These are phyloP conservation scores for Morone saxatilis DNA, from an alignment of 2,113 vertebrate genomes.

Conservation along the genomic window DNA sequence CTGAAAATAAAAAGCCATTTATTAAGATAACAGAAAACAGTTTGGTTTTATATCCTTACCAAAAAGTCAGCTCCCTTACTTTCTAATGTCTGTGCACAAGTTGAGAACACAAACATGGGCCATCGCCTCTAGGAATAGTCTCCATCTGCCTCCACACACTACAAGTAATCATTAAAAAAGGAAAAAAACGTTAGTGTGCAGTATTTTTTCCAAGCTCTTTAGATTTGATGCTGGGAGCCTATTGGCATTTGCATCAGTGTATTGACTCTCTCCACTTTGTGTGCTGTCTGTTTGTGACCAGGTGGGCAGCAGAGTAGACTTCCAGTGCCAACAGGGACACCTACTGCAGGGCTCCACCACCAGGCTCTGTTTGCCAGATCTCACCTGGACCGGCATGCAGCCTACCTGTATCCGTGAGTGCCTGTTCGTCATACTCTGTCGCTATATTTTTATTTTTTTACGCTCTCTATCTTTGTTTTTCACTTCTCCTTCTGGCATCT, in stretches of 20 bases:
- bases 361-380: slow-evolving; percentile 92
- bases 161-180: slow-evolving; percentile 70
- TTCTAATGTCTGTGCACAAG: slow-evolving; percentile 49
- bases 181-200: slow-evolving; percentile 41
- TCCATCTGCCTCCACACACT: slow-evolving; percentile 63
- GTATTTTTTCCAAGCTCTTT: slow-evolving; percentile 63
- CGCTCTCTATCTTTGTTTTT: slow-evolving; percentile 26
- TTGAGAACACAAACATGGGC: slow-evolving; percentile 56
- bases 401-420: slow-evolving; percentile 95
- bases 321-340: slow-evolving; percentile 95
- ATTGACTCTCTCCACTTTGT: slow-evolving; percentile 67
- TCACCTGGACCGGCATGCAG: slow-evolving; percentile 95
- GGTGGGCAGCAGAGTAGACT: slow-evolving; percentile 92
- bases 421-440: slow-evolving; percentile 13
- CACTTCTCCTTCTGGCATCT: slow-evolving; percentile 24
- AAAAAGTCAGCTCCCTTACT: slow-evolving; percentile 23
- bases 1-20: slow-evolving; percentile 38
- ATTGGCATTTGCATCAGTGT: slow-evolving; percentile 74
- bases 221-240: slow-evolving; percentile 64
- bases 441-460: not conserved
- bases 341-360: slow-evolving; percentile 96
- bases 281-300: slow-evolving; percentile 70
- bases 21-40: slow-evolving; percentile 35
- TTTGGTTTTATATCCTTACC: slow-evolving; percentile 6
- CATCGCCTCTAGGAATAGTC: slow-evolving; percentile 53